Evolutionary conservation across 2,888 invertebrate species (phyloP).

Genomic region (Brachypterus glaber): DNA sequence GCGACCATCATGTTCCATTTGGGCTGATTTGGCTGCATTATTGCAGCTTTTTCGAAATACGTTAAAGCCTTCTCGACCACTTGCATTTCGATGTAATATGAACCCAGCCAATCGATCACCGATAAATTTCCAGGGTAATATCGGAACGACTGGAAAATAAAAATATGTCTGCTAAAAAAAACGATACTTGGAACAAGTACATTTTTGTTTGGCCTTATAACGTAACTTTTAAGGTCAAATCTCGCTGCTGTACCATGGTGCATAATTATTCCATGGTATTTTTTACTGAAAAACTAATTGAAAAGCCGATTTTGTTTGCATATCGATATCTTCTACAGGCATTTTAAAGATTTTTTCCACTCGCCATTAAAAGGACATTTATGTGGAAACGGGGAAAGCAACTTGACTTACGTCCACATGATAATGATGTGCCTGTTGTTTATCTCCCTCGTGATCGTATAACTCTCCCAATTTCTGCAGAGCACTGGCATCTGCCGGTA

Average conservation of each 20-base stretch:
- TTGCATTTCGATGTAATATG: constrained; percentile 81
- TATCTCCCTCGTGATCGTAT: constrained; percentile 83
- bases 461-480: constrained; percentile 83
- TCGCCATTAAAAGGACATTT: too few relatives aligned
- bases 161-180: constrained; percentile 4
- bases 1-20: constrained; percentile 82
- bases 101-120: constrained; percentile 81
- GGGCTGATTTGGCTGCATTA: constrained; percentile 68
- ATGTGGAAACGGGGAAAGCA: too few relatives aligned
- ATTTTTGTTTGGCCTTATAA: too few relatives aligned
- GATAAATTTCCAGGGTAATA: constrained; percentile 62
- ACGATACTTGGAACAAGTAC: constrained; percentile 1
- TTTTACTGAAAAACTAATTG: not conserved
- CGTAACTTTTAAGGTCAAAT: too few relatives aligned
- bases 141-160: constrained; percentile 51
- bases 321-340: too few relatives aligned
- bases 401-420: constrained; percentile 71
- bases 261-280: not conserved
- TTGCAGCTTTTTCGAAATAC: constrained; percentile 72
- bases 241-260: too few relatives aligned
- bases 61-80: constrained; percentile 76
- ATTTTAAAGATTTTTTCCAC: too few relatives aligned
- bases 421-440: constrained; percentile 79
- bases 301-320: too few relatives aligned
- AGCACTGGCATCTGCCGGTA: constrained; percentile 83